Conservation (phyloP, 2,888 invertebrate genomes). For the Lasius platythorax region DNA sequence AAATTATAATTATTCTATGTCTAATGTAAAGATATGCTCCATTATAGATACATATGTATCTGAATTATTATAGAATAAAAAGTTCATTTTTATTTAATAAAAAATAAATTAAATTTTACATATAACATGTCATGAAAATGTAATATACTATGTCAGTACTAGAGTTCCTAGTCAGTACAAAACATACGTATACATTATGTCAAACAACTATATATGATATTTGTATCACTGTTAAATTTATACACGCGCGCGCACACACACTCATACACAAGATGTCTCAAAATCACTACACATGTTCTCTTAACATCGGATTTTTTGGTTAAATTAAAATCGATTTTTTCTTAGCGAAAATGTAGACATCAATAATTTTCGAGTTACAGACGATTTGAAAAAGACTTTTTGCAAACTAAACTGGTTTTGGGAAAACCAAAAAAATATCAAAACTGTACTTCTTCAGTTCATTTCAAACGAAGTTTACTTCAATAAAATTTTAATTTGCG, state of each 20-base stretch:
- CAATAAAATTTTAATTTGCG: not conserved
- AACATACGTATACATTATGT: not conserved
- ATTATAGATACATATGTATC: not conserved
- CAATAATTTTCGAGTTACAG: not conserved
- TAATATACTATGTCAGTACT: not conserved
- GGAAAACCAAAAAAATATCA: not conserved
- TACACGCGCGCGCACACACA: not conserved
- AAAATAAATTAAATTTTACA: not conserved
- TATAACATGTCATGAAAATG: constrained; percentile 9
- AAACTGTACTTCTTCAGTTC: not conserved
- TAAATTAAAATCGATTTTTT: not conserved
- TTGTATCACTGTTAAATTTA: not conserved
- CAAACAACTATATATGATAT: not conserved
- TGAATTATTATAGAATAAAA: not conserved
- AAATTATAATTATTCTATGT: not conserved
- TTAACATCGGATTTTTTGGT: not conserved
- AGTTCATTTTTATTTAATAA: constrained; percentile 9
- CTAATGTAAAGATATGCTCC: not conserved
- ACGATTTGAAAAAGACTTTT: not conserved
- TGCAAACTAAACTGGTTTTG: not conserved
- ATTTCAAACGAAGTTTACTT: not conserved
- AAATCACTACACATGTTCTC: not conserved
- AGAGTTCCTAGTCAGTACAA: not conserved
- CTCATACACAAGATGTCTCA: not conserved
- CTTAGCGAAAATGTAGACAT: not conserved